phyloP scores from a whole-genome alignment of 2,797 vertebrate genomes.

The Sarcoramphus papa region DNA sequence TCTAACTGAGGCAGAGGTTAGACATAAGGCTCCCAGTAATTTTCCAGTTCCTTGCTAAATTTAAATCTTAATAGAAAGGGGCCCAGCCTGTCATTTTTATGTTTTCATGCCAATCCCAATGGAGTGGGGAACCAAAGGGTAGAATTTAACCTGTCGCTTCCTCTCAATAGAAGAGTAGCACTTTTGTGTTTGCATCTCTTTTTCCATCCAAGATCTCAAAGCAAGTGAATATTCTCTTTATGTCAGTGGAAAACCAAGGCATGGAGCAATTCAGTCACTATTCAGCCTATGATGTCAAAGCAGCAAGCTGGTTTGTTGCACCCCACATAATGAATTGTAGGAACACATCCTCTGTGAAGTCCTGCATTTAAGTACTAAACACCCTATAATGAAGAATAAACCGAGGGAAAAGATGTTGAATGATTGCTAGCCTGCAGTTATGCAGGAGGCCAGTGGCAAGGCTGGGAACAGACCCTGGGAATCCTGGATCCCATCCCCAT shows the following conservation, averaged over 20 bases:
- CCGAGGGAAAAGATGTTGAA: background rate
- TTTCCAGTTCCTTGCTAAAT: constrained; percentile 51
- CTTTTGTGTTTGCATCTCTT: constrained; percentile 25
- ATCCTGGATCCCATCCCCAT: background rate
- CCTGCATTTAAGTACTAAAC: background rate
- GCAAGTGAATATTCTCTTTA: background rate
- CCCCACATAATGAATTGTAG: background rate
- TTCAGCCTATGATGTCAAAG: background rate
- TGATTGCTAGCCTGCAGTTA: background rate
- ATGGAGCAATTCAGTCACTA: background rate
- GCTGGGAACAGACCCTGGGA: background rate
- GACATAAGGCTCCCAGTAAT: constrained; percentile 5
- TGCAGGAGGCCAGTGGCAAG: background rate
- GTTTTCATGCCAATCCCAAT: constrained; percentile 17
- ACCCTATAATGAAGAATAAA: background rate
- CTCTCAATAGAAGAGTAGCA: constrained; percentile 6
- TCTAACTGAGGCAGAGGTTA: constrained; percentile 17
- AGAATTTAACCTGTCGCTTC: constrained; percentile 30
- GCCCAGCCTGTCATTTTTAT: constrained; percentile 25
- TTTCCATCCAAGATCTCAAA: constrained; percentile 8
- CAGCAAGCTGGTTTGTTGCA: background rate
- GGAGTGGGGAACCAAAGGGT: background rate
- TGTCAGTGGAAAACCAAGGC: background rate
- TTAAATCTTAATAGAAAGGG: constrained; percentile 51
- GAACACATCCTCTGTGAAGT: background rate